Percentiles rank a stretch among this genome's conserved stretches.
phyloP scores from a whole-genome alignment of 53 echinoderm and acorn worm genomes.

The Holothuria leucospilota region DNA sequence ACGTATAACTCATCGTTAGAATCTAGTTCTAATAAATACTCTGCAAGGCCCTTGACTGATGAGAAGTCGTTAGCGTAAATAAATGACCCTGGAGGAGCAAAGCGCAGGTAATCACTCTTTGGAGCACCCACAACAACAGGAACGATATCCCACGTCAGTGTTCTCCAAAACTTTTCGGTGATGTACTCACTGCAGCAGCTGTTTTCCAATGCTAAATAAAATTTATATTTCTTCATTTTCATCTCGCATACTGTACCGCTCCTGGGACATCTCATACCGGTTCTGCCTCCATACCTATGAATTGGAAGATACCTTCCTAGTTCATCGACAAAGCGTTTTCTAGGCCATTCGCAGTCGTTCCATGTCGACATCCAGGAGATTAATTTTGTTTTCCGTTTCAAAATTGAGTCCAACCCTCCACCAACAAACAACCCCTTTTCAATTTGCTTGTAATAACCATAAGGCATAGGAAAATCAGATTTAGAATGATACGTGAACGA shows the following conservation, averaged over 20 bases:
- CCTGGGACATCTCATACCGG: slow-evolving; percentile 49
- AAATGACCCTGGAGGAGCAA: slow-evolving; percentile 70
- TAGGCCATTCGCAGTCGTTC: slow-evolving; percentile 54
- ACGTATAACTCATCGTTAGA: slow-evolving; percentile 53
- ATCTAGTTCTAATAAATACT: slow-evolving; percentile 49
- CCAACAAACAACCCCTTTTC: too few relatives aligned
- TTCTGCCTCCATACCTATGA: slow-evolving; percentile 55
- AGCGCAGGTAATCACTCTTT: slow-evolving; percentile 53
- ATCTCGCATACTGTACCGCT: slow-evolving; percentile 7
- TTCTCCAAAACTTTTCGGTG: slow-evolving; percentile 76
- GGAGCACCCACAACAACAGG: slow-evolving; percentile 69
- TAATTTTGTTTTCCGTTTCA: slow-evolving; percentile 34
- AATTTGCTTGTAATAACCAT: too few relatives aligned
- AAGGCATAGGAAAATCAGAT: too few relatives aligned
- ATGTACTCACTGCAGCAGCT: too few relatives aligned
- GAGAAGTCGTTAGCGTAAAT: slow-evolving; percentile 61
- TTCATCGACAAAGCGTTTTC: slow-evolving; percentile 56
- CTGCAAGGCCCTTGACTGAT: slow-evolving; percentile 10
- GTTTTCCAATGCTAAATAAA: slow-evolving; percentile 72
- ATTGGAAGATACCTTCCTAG: slow-evolving; percentile 50
- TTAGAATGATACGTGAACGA: too few relatives aligned
- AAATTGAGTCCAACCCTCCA: too few relatives aligned
- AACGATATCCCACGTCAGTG: slow-evolving; percentile 40
- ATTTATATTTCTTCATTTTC: slow-evolving; percentile 53
- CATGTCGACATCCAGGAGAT: slow-evolving; percentile 72